Base-by-base conservation (phyloP, 2,888 invertebrate species). In the Hedychridium roseum region DNA sequence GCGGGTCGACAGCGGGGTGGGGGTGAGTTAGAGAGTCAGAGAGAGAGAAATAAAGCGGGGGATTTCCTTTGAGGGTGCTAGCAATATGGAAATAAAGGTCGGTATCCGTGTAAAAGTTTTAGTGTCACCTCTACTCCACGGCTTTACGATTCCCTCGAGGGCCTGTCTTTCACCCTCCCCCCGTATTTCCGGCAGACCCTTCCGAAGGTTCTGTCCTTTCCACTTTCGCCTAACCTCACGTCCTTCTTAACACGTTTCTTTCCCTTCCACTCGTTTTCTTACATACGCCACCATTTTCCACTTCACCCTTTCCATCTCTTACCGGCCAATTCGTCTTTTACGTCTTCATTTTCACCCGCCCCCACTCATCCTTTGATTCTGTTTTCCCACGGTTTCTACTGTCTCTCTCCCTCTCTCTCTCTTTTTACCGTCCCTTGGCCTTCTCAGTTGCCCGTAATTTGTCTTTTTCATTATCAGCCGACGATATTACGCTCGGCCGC, bases 1-100 rank as follows among this genome's bases (percentile, higher is more conserved):
- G n/a, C n/a, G n/a, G n/a, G n/a, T n/a, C n/a, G n/a, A n/a, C n/a
- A n/a, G n/a, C n/a, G n/a, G n/a, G n/a, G 34, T 12, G 31, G 43
- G 43, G 27, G 37, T 34, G 16, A 17, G 35, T 20, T 26, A 41
- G 34, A 49, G 39, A 34, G 27, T 12, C 16, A 23, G 38, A 20
- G 38, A 32, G 50, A 38, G 9, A 42, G 50, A 47, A 51, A 51
- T 47, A 51, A 51, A 45, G 38, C 32, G 39, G 42, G 35, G 44
- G 49, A 39, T 43, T 41, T 50, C 62, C 65, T 64, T 64, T 60
- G 64, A 63, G 42, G 42, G 36, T 30, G 41, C 36, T 18, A 43
- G 42, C 16, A 67, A 63, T 67, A 75, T 74, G 74, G 70, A 74
- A 74, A 75, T 73, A 73, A 71, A 73, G 72, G 72, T 66, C 62